Percentiles rank a stretch among this genome's conserved stretches.
phyloP scores from a whole-genome alignment of 2,888 invertebrate genomes.

The Ochlodes sylvanus region DNA sequence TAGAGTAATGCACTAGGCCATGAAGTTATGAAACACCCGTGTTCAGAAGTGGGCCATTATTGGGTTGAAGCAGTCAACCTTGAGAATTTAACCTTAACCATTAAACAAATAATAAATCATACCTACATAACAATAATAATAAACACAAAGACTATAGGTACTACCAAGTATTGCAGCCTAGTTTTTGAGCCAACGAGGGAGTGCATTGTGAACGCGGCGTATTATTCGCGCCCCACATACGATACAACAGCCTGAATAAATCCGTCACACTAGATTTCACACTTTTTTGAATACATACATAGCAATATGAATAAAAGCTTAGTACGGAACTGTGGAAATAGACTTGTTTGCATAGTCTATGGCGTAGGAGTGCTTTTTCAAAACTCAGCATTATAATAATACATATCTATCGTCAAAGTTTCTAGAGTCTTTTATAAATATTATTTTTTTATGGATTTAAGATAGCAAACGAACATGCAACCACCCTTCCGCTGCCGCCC shows the following conservation, averaged over 20 bases:
- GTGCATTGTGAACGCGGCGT: slow-evolving; percentile 8
- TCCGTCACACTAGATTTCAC: slow-evolving; percentile 27
- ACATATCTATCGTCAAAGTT: too few relatives aligned
- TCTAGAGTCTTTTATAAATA: too few relatives aligned
- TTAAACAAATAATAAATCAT: too few relatives aligned
- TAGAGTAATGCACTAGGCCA: too few relatives aligned
- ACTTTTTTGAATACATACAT: slow-evolving; percentile 16
- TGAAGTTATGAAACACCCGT: too few relatives aligned
- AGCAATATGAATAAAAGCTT: slow-evolving; percentile 1
- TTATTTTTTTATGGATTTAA: too few relatives aligned
- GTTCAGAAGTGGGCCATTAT: too few relatives aligned
- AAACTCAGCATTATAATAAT: not conserved
- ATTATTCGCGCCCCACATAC: slow-evolving; percentile 21
- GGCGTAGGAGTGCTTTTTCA: not conserved
- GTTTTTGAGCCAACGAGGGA: slow-evolving; percentile 10
- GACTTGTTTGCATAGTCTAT: not conserved
- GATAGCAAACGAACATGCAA: too few relatives aligned
- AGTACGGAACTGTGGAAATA: slow-evolving; percentile 3
- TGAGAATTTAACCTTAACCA: too few relatives aligned
- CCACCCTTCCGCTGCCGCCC: too few relatives aligned
- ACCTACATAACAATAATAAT: not conserved
- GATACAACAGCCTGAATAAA: slow-evolving; percentile 15
- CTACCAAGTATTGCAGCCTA: slow-evolving; percentile 13
- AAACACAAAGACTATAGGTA: not conserved
- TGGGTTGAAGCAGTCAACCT: too few relatives aligned